Base-by-base conservation (phyloP, 2,888 invertebrate genomes). In the Stegophylla sp. region DNA sequence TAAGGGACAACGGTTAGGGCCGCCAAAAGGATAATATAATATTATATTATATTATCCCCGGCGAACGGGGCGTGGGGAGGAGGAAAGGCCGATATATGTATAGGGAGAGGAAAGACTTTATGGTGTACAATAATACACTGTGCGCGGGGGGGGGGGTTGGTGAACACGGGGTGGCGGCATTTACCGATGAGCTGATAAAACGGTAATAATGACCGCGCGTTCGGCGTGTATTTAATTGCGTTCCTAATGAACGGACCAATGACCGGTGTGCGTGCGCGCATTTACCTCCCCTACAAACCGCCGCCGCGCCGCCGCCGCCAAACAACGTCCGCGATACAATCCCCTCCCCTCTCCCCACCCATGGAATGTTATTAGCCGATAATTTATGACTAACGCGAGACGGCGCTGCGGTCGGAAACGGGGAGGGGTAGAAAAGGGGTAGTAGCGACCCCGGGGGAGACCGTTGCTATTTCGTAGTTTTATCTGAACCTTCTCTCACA, bases 161-260 rank as follows among this genome's bases (percentile, higher is more conserved):
- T 20, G 5, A 12, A 12, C 20, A 3, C 23, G 12, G 56, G 3
- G 53, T 41, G 51, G n/a, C n/a, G n/a, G n/a, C 15, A 74, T 59
- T 43, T 43, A 28, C 73, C 23, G 64, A n/a, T n/a, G n/a, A 53
- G 56, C 66, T 67, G 76, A 77, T 77, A 77, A 77, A 77, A 77
- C 76, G 56, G 76, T 43, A 77, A 77, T 77, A 77, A 77, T 67
- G 76, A 67, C 76, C 76, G 7, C 75, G 2, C 48, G 43, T 26
- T 17, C 61, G 59, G 64, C 56, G 15, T 28, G 48, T 15, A 28
- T 77, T 77, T 77, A 77, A 77, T 77, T 77, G 77, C 69, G 69
- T 69, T 77, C 77, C 77, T 77, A 77, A 77, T 77, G 77, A 69
- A 77, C 77, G 77, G 77, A 77, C 77, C 77, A 77, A 77, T 69